Evolutionary conservation across 2,888 invertebrate species (phyloP).

Genomic region (Tillus elongatus): DNA sequence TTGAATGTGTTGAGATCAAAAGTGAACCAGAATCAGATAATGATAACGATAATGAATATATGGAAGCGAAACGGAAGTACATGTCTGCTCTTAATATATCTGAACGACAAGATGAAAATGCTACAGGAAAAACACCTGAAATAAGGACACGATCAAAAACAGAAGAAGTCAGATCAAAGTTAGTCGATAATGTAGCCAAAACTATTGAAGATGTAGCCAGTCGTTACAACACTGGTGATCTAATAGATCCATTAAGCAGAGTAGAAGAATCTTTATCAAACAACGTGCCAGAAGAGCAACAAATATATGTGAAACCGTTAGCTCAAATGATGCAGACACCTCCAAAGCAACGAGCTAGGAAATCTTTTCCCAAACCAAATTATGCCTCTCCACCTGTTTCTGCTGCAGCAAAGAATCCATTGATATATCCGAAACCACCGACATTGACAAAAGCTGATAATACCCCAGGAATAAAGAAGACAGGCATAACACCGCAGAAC

Average conservation of each 20-base stretch:
- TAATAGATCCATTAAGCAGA: neutral
- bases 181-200: conserved; percentile 23
- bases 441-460: neutral
- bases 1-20: conserved; percentile 33
- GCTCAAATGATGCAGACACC: conserved; percentile 24
- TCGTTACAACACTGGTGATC: neutral
- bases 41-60: conserved; percentile 27
- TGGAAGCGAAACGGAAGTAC: conserved; percentile 33
- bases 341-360: conserved; percentile 27
- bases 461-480: neutral
- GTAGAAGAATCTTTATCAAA: conserved; percentile 1
- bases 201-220: conserved; percentile 19
- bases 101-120: conserved; percentile 28
- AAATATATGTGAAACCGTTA: conserved; percentile 34
- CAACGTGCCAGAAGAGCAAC: conserved; percentile 14
- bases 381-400: conserved; percentile 17
- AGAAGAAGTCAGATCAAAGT: conserved; percentile 23
- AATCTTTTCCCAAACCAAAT: conserved; percentile 31
- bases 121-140: conserved; percentile 24
- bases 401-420: conserved; percentile 11
- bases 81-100: conserved; percentile 36
- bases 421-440: conserved; percentile 11
- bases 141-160: conserved; percentile 34
- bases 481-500: neutral
- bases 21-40: conserved; percentile 34